Evolutionary conservation across 2,113 vertebrate species (phyloP).

Genomic region (Gadus chalcogrammus): DNA sequence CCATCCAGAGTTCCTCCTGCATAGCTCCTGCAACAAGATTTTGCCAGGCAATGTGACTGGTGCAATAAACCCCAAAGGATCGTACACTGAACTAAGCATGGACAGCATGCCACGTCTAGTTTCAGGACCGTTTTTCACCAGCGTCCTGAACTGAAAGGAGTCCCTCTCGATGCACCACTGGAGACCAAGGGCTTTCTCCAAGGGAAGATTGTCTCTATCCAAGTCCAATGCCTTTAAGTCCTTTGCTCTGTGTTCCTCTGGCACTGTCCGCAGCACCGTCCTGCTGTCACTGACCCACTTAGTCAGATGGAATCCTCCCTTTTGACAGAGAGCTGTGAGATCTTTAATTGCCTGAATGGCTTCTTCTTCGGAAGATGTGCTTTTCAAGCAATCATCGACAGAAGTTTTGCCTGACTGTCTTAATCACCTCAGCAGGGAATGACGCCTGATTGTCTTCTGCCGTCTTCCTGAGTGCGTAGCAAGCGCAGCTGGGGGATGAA

Average conservation of each 20-base stretch:
- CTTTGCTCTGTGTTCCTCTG: no score
- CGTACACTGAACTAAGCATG: no score
- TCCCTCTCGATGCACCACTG: constrained; percentile 23
- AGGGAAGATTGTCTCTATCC: constrained; percentile 9
- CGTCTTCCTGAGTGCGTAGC: background rate
- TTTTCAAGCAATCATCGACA: constrained; percentile 27
- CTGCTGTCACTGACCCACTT: constrained; percentile 23
- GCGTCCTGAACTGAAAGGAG: constrained; percentile 14
- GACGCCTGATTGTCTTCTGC: background rate
- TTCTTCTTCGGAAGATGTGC: constrained; percentile 8
- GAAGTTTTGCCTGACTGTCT: constrained; percentile 14
- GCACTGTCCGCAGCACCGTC: constrained; percentile 8
- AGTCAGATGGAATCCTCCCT: no score
- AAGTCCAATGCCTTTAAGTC: constrained; percentile 9
- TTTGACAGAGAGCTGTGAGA: constrained; percentile 6
- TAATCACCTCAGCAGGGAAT: background rate
- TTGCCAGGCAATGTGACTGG: no score
- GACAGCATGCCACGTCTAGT: constrained; percentile 9
- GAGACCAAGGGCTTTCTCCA: constrained; percentile 11
- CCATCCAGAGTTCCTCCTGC: no score
- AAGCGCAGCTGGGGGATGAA: constrained; percentile 7
- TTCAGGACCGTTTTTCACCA: background rate
- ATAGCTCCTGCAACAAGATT: no score
- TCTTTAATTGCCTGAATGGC: constrained; percentile 13
- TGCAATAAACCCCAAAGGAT: no score